phyloP scores from a whole-genome alignment of 2,797 vertebrate genomes.

The Dromococcyx pavoninus region DNA sequence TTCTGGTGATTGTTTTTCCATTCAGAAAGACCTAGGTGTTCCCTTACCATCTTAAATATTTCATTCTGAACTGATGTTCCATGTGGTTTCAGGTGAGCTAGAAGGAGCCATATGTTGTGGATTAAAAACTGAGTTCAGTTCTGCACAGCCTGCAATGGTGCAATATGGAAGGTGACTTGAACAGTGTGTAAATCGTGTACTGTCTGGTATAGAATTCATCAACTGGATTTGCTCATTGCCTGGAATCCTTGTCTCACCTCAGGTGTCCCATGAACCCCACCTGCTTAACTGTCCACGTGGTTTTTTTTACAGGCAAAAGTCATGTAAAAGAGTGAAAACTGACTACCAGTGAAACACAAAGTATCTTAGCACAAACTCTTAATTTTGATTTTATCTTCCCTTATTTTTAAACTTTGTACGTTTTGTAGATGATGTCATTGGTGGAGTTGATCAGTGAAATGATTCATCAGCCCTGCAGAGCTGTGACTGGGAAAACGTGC shows the following conservation, averaged over 20 bases:
- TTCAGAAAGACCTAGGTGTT: neutral
- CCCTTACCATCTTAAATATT: neutral
- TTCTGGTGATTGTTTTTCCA: neutral
- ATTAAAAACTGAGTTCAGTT: neutral
- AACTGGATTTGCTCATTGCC: constrained; percentile 29
- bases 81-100: neutral
- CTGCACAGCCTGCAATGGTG: neutral
- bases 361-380: constrained; percentile 26
- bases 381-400: constrained; percentile 62
- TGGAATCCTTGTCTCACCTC: constrained; percentile 57
- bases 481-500: constrained; percentile 73
- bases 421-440: constrained; percentile 31
- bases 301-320: neutral
- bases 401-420: constrained; percentile 29
- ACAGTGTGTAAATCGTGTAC: neutral
- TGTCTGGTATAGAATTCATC: neutral
- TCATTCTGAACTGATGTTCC: neutral
- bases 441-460: constrained; percentile 1
- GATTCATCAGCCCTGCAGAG: constrained; percentile 56
- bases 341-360: neutral
- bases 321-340: neutral
- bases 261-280: constrained; percentile 18
- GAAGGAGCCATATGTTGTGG: neutral
- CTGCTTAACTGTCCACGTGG: constrained; percentile 22
- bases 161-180: neutral